phyloP scores from a whole-genome alignment of 2,113 vertebrate genomes.

The Archilochus colubris region DNA sequence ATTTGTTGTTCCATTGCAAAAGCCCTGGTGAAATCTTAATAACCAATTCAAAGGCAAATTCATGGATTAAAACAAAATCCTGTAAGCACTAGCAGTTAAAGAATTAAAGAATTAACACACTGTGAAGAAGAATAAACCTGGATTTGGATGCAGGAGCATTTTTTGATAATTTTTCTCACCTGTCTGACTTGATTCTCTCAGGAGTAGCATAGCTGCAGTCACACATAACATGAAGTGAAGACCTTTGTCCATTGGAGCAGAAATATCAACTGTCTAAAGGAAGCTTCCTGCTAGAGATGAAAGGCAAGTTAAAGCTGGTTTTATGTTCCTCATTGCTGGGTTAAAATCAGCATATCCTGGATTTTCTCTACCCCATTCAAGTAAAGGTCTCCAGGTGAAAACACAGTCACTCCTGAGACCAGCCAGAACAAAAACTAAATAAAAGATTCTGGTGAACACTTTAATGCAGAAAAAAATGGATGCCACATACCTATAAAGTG shows the following conservation, averaged over 20 bases:
- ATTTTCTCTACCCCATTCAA: not conserved
- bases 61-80: not conserved
- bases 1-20: not conserved
- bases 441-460: not conserved
- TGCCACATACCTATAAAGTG: not conserved
- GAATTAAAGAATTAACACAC: not conserved
- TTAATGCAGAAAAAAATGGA: not conserved
- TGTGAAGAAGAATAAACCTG: not conserved
- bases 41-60: not conserved
- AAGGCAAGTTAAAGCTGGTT: conserved; percentile 10
- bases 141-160: not conserved
- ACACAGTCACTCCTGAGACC: not conserved
- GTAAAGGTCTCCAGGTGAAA: not conserved
- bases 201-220: not conserved
- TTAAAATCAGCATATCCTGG: not conserved
- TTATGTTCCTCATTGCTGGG: not conserved
- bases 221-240: not conserved
- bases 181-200: conserved; percentile 34
- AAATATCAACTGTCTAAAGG: not conserved
- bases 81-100: not conserved
- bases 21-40: not conserved
- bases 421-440: not conserved
- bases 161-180: conserved; percentile 44
- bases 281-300: conserved; percentile 2
- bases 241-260: conserved; percentile 33